Base-by-base conservation (phyloP, 2,113 vertebrate genomes). In the Hyla sarda region DNA sequence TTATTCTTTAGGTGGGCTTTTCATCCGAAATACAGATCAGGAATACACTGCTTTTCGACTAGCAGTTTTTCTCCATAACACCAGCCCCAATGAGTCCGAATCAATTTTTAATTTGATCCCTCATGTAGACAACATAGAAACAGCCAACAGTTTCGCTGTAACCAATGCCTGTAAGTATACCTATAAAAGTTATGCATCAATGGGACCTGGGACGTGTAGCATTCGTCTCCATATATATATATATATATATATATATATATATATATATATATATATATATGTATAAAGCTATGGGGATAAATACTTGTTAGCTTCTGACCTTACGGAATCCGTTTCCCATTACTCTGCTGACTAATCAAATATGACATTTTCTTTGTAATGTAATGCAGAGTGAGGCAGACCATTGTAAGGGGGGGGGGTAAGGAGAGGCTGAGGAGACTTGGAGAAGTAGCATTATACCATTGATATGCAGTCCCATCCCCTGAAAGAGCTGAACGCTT, bases 1-100 rank as follows among this genome's bases (percentile, higher is more conserved):
- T 86, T 8, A 8, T 41, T 8, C 88, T 91, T 71, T 92, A 99
- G 98, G 98, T 93, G 98, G 98, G 88, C 94, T 99, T 93, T 99
- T 99, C 95, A 99, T 99, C 95, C 95, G 98, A 95, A 99, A 99
- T 95, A 99, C 98, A 89, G 98, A 99, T 96, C 98, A 99, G 96
- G 98, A 99, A 93, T 99, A 99, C 90, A 99, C 97, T 84, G 98
- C 97, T 85, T 99, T 99, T 90, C 96, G 97, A 88, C 93, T 99
- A 93, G 97, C 98, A 86, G 99, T 99, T 93, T 99, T 99, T 94
- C 97, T 99, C 89, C 98, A 99, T 94, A 99, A 99, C 92, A 99
- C 98, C 93, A 99, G 98, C 92, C 98, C 98, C 72, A 99, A 99
- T 88, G 97, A 96, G 75, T 98, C 98, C 0, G 98, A 99, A 95